Evolutionary conservation across 2,113 vertebrate genomes (phyloP), one percentile per base, ranked within the genome.

Genomic region (Rostratula benghalensis): DNA sequence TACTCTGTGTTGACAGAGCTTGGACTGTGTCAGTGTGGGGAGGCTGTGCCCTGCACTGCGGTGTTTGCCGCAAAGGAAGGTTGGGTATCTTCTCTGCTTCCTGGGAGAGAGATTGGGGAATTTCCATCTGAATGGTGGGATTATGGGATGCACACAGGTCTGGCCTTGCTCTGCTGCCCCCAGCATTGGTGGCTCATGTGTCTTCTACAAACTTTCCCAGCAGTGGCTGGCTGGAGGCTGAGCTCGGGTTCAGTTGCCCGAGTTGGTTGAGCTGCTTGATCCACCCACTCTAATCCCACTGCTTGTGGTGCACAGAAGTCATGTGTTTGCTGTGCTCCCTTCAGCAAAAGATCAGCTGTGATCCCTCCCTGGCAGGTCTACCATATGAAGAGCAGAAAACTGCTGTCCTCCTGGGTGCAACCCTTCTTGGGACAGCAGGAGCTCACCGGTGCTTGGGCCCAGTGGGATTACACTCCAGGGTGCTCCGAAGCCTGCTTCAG

Each of bases 351-450:
- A 50, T 93, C 60, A 23, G 22, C 67, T 64, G 35, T 25, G 25
- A 41, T 70, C 54, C 27, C 31, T 27, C 37, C 9, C 0, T 2
- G 5, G 2, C 41, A 50, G n/a, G 33, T 64, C 23, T 48, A 12
- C 48, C 16, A 1, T 21, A 4, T 3, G n/a, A 37, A 24, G 67
- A 65, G 67, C 45, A 79, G n/a, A 24, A 31, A 35, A 18, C 57
- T 82, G 48, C 51, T 9, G 4, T 74, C 14, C 27, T 91, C 35
- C 37, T 75, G 48, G 10, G 1, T 71, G 27, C 6, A 11, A 25
- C 9, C 25, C 16, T 50, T 3, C 46, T 6, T 21, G 31, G 33
- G 35, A 48, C 3, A 1, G 8, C 2, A 0, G 50, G 53, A 74
- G 3, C 35, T 71, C 3, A 0, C 18, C 45, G 31, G 17, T 69